These are phyloP conservation scores for Poecilia gillii DNA, from an alignment of 2,797 vertebrate genomes.

Conservation along the genomic window DNA sequence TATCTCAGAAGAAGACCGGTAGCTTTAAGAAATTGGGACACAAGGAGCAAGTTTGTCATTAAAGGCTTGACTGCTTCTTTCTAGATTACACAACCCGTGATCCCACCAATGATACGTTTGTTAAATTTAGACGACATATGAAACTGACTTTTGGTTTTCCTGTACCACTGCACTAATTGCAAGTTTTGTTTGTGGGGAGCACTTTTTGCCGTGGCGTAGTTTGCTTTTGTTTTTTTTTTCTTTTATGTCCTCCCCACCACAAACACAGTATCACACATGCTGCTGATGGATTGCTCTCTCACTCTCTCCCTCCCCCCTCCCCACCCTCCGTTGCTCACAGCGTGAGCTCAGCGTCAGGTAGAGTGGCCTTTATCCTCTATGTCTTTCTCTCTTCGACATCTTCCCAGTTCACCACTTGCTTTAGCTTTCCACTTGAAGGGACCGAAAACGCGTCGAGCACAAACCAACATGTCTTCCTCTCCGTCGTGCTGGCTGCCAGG, in stretches of 20 bases:
- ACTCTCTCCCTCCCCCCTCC: conserved; percentile 48
- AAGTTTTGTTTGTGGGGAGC: conserved; percentile 14
- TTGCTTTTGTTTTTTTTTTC: conserved; percentile 28
- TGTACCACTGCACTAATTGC: conserved; percentile 36
- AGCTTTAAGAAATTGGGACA: not conserved
- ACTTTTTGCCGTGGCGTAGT: conserved; percentile 32
- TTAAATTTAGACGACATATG: not conserved
- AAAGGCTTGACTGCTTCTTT: not conserved
- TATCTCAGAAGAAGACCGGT: not conserved
- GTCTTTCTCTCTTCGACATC: conserved; percentile 64
- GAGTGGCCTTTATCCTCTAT: conserved; percentile 82
- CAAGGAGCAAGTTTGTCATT: not conserved
- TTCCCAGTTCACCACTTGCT: conserved; percentile 39
- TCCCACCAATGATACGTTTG: not conserved
- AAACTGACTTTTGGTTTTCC: conserved; percentile 27
- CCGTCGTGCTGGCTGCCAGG: conserved; percentile 65
- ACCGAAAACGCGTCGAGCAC: conserved; percentile 42
- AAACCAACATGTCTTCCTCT: conserved; percentile 46
- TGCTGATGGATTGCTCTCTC: conserved; percentile 72
- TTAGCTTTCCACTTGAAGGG: conserved; percentile 42
- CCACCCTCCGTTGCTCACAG: conserved; percentile 81
- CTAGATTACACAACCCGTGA: not conserved
- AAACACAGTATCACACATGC: conserved; percentile 54
- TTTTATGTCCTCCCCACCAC: conserved; percentile 30
- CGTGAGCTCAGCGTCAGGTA: conserved; percentile 99